These are phyloP conservation scores for Gibbula magus DNA, from an alignment of 2,888 invertebrate genomes.

Conservation along the genomic window DNA sequence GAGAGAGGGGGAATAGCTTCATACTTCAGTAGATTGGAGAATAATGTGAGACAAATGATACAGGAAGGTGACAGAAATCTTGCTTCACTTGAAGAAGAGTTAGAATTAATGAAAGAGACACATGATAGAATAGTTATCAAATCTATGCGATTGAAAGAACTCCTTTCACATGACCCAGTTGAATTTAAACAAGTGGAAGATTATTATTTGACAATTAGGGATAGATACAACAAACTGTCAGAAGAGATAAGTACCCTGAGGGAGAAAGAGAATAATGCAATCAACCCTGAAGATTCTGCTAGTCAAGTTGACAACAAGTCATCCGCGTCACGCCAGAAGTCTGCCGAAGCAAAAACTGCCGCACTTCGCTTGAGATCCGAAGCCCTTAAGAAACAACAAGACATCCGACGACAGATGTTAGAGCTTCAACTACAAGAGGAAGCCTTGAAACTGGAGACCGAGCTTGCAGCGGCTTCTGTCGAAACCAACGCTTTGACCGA, in stretches of 20 bases:
- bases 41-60: not conserved
- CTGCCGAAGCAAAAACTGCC: too few relatives aligned
- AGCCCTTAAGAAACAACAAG: not conserved
- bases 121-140: too few relatives aligned
- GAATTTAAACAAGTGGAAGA: too few relatives aligned
- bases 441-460: not conserved
- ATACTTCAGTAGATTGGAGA: not conserved
- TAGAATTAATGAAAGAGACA: too few relatives aligned
- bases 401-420: not conserved
- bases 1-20: too few relatives aligned
- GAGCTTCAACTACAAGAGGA: not conserved
- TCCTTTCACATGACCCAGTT: too few relatives aligned
- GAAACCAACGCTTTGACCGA: not conserved
- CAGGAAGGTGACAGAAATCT: not conserved
- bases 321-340: too few relatives aligned
- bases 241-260: not conserved
- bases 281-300: too few relatives aligned
- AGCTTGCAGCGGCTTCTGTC: not conserved
- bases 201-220: too few relatives aligned
- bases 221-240: not conserved
- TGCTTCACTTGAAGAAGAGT: not conserved
- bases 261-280: not conserved
- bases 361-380: not conserved
- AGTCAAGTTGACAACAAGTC: too few relatives aligned
- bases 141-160: too few relatives aligned